phyloP scores from a whole-genome alignment of 2,797 vertebrate species.

The Gallinago nigripennis region DNA sequence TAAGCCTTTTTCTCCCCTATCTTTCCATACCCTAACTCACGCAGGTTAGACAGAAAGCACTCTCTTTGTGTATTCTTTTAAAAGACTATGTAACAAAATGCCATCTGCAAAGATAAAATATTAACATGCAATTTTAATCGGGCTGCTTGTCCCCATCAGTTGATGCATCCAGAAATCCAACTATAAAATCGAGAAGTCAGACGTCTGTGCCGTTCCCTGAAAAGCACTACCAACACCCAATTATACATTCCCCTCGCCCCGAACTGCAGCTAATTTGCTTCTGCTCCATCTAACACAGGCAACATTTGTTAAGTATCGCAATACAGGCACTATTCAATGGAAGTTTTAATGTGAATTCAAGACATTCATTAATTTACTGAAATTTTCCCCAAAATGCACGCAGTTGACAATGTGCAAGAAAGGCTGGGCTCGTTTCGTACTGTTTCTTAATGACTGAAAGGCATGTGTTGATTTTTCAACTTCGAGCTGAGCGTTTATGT shows the following conservation, averaged over 20 bases:
- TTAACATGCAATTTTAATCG: background rate
- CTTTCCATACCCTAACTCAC: background rate
- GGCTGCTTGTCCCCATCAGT: background rate
- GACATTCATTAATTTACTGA: constrained; percentile 42
- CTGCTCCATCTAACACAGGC: constrained; percentile 21
- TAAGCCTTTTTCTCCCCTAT: background rate
- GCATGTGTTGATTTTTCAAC: background rate
- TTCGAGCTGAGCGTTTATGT: background rate
- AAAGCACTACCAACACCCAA: constrained; percentile 4
- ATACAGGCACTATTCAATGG: background rate
- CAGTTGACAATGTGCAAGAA: constrained; percentile 6
- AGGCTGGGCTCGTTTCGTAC: background rate
- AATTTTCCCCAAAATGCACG: background rate
- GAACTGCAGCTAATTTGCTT: constrained; percentile 48
- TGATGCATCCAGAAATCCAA: background rate
- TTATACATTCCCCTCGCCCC: constrained; percentile 20
- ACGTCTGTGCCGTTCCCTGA: background rate
- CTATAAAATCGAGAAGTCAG: constrained; percentile 14
- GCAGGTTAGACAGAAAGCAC: background rate
- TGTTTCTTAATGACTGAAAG: constrained; percentile 9
- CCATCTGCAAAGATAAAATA: background rate
- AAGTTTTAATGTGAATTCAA: constrained; percentile 26
- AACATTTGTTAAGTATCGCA: constrained; percentile 42
- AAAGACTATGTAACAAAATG: background rate
- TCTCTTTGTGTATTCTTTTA: background rate